Base-by-base conservation (phyloP, 1,140 invertebrate genomes). In the Grapholita molesta region DNA sequence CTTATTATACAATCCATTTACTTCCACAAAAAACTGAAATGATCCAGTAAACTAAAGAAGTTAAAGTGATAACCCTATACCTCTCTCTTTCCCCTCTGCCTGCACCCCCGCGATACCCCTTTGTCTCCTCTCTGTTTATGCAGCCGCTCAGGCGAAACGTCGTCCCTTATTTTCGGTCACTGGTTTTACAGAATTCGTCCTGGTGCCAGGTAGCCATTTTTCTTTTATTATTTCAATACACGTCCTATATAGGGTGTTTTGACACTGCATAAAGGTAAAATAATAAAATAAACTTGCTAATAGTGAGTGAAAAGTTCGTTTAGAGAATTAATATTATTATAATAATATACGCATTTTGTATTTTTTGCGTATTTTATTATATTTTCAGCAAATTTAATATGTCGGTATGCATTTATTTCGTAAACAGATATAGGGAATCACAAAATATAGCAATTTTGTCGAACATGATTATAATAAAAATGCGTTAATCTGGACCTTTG, bases 121-220 rank as follows among this genome's bases (percentile, higher is more conserved):
- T 87, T 84, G 85, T 86, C 80, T 83, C 75, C 74, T 73, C 81
- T 82, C 82, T 86, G 21, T 42, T 88, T 90, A 87, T 86, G 80
- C 83, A 85, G 82, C 83, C 78, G 77, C 74, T 75, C 80, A 82
- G 77, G 76, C 78, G 78, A 73, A 77, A 77, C 66, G 52, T 82
- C 75, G 78, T 84, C 77, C 55, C 55, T 90, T 90, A 88, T 90
- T 90, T 87, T 88, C 78, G 80, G 81, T 67, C 64, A 67, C 52
- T 71, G 67, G 67, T 74, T 75, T 72, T 69, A 77, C 75, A 75
- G 70, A 64, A 74, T 80, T 73, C 72, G 71, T 55, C 66, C 78
- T 77, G 73, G 73, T 76, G 73, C 70, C 74, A 48, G 55, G 25
- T 61, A 32, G 76, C 66, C 64, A 64, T 72, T 70, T 69, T 67